Evolutionary conservation across 2,113 vertebrate species (phyloP).

Genomic region (Uropsilus gracilis): DNA sequence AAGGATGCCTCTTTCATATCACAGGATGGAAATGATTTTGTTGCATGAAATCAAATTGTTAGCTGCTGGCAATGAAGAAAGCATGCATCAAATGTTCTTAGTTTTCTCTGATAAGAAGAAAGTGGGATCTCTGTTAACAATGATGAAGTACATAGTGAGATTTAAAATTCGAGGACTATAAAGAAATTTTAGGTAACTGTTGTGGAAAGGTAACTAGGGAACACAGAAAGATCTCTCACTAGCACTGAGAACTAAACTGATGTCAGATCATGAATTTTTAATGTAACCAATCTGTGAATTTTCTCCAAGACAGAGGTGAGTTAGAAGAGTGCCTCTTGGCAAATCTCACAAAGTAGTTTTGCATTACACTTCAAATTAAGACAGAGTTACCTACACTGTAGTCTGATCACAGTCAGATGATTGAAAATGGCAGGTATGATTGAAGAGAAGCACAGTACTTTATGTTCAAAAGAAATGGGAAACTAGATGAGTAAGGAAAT

Average conservation of each 20-base stretch:
- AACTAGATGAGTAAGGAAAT: background rate
- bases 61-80: background rate
- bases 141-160: background rate
- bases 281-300: conserved; percentile 49
- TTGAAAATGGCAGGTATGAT: background rate
- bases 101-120: background rate
- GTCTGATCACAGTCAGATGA: conserved; percentile 15
- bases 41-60: background rate
- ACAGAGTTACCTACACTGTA: background rate
- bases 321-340: background rate
- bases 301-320: conserved; percentile 37
- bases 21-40: background rate
- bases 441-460: background rate
- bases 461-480: background rate
- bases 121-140: background rate
- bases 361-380: conserved; percentile 17
- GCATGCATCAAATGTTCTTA: background rate
- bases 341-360: background rate
- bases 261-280: conserved; percentile 36
- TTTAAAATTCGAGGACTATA: background rate
- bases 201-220: background rate
- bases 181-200: background rate
- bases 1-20: background rate
- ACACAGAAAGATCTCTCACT: background rate
- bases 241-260: background rate